Evolutionary conservation across 1,140 invertebrate genomes (phyloP).

Genomic region (Metaphire vulgaris): DNA sequence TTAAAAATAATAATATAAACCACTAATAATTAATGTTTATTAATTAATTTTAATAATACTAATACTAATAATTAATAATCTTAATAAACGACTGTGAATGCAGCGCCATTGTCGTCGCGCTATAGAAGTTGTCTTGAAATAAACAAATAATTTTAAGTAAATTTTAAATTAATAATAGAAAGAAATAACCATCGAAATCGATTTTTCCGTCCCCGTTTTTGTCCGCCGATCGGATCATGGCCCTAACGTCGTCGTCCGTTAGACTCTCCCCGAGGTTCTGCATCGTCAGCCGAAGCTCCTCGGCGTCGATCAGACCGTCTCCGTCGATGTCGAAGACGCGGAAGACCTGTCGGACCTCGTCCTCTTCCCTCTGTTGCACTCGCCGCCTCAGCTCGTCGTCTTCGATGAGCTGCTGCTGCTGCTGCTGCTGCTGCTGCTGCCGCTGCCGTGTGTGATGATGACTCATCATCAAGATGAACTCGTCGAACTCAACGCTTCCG

Average conservation of each 20-base stretch:
- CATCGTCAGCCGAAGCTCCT: constrained; percentile 26
- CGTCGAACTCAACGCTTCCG: constrained; percentile 96
- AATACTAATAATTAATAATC: too few species aligned
- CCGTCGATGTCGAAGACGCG: constrained; percentile 29
- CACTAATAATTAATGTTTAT: too few species aligned
- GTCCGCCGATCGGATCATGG: constrained; percentile 30
- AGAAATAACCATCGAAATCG: constrained; percentile 29
- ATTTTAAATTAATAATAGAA: too few species aligned
- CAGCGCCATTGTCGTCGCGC: too few species aligned
- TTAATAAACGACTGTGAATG: too few species aligned
- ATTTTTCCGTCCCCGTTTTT: constrained; percentile 28
- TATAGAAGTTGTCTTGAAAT: too few species aligned
- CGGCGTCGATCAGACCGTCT: too few species aligned
- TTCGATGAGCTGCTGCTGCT: too few species aligned
- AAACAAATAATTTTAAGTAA: too few species aligned
- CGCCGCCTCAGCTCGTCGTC: too few species aligned
- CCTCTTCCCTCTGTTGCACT: background rate
- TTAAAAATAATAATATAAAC: too few species aligned
- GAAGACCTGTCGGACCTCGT: constrained; percentile 74
- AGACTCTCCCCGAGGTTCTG: constrained; percentile 25
- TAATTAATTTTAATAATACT: too few species aligned
- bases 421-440: constrained; percentile 13
- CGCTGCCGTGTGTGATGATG: background rate
- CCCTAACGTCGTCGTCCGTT: constrained; percentile 25
- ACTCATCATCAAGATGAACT: constrained; percentile 81